Base-by-base conservation (phyloP, 1,140 invertebrate species). In the Euwallacea similis region DNA sequence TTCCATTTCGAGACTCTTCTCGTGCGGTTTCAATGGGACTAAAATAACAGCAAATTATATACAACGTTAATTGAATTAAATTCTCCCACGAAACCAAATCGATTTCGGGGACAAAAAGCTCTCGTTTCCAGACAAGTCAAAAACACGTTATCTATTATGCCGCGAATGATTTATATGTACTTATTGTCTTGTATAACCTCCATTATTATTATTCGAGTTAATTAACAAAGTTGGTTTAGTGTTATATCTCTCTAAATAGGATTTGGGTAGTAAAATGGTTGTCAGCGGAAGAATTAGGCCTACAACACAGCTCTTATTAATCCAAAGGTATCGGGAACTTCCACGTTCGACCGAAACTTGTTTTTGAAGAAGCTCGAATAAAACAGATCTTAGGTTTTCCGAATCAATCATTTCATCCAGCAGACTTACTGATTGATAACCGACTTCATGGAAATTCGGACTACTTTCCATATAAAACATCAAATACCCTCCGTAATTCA, bases 91-190 rank as follows among this genome's bases (percentile, higher is more conserved):
- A 54, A 65, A 53, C 54, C 50, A 8, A 65, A 65, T 65, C 63
- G 63, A 65, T 65, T 21, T 50, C 7, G 9, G 11, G n/a, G 54
- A 50, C 41, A 46, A 65, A 65, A 65, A 65, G 41, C 63, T 11
- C 47, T 65, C 63, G 42, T 65, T 54, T 54, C 4, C 47, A 65
- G 63, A 65, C 46, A 65, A 65, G 47, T 54, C 63, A 11, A 65
- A 65, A 65, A 65, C 63, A 65, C 47, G 63, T 50, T 65, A 65
- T 65, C 63, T 65, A 65, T 54, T 65, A 54, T 65, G 21, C 21
- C 63, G 11, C 15, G 47, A 65, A 54, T 65, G 63, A 65, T 65
- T 65, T 65, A 63, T 63, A 47, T 63, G 13, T 63, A 63, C 11
- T 63, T 44, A 65, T 65, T 65, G 47, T 54, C 16, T 54, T 65